These are phyloP conservation scores for Caenorhabditis brenneri DNA, from an alignment of 1,140 invertebrate species.

Conservation along the genomic window DNA sequence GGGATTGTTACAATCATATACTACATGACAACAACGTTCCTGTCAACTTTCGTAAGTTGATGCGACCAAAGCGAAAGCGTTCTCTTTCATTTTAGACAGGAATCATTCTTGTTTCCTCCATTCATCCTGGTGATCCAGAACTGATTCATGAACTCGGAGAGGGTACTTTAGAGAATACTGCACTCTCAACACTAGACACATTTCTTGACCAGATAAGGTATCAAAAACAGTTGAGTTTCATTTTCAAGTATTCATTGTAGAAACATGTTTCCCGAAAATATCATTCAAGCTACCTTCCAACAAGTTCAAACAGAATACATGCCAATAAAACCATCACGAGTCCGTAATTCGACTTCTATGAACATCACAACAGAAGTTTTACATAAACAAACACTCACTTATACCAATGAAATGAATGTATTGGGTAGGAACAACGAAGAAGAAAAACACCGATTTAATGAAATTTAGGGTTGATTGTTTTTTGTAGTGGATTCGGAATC, in stretches of 20 bases:
- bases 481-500: slow-evolving; percentile 75
- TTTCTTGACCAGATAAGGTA: slow-evolving; percentile 89
- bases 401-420: slow-evolving; percentile 73
- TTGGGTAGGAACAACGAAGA: slow-evolving; percentile 65
- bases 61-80: not conserved
- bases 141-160: slow-evolving; percentile 71
- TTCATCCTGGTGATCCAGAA: slow-evolving; percentile 80
- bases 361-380: slow-evolving; percentile 34
- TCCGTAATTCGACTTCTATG: slow-evolving; percentile 33
- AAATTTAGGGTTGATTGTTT: slow-evolving; percentile 73
- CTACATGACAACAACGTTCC: slow-evolving; percentile 87
- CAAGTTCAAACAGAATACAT: slow-evolving; percentile 59
- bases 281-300: slow-evolving; percentile 70
- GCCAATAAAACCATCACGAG: slow-evolving; percentile 35
- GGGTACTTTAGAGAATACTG: slow-evolving; percentile 73
- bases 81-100: slow-evolving; percentile 71
- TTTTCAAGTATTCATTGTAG: slow-evolving; percentile 47
- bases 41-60: slow-evolving; percentile 80
- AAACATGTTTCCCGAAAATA: slow-evolving; percentile 71
- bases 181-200: slow-evolving; percentile 85
- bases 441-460: slow-evolving; percentile 37
- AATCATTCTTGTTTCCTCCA: slow-evolving; percentile 83
- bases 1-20: slow-evolving; percentile 82
- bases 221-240: not conserved
- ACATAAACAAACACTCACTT: slow-evolving; percentile 65